Conservation (phyloP, 2,888 invertebrate species). For the Bugulina stolonifera region DNA sequence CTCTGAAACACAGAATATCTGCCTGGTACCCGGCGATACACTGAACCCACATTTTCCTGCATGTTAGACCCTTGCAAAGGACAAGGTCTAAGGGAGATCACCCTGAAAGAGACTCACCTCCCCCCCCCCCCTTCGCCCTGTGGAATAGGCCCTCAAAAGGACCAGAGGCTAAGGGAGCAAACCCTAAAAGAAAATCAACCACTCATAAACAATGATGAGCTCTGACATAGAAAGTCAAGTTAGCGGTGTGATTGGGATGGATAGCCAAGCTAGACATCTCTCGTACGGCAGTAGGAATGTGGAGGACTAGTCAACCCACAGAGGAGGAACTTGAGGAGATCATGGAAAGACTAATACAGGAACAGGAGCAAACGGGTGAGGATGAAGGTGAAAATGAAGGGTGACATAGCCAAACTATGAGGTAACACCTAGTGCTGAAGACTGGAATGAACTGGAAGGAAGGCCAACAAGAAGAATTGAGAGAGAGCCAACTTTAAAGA, state of each 20-base stretch:
- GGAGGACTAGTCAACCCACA: slow-evolving; percentile 6
- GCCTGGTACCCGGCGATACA: slow-evolving; percentile 10
- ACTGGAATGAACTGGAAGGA: neutral
- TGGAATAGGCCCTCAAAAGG: neutral
- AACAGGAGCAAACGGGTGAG: neutral
- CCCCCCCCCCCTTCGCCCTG: slow-evolving; percentile 7
- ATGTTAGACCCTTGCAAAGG: neutral
- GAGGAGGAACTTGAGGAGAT: neutral
- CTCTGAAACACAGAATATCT: too few relatives aligned
- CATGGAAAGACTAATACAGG: neutral
- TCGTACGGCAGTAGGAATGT: slow-evolving; percentile 8
- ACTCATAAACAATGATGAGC: slow-evolving; percentile 9
- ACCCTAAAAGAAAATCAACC: slow-evolving; percentile 8
- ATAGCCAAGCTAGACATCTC: neutral
- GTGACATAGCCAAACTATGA: neutral
- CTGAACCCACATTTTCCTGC: neutral
- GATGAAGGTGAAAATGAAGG: neutral
- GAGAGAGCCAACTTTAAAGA: neutral
- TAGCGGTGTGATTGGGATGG: neutral
- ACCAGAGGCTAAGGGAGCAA: neutral
- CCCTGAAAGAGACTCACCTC: neutral
- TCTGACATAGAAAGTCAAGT: neutral
- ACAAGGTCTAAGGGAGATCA: slow-evolving; percentile 4
- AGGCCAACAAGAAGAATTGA: neutral
- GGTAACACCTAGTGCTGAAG: neutral